Percentiles rank a stretch among this genome's conserved stretches.
Evolutionary conservation across 1,140 invertebrate species (phyloP).

Genomic region (Anagrus nilaparvatae): DNA sequence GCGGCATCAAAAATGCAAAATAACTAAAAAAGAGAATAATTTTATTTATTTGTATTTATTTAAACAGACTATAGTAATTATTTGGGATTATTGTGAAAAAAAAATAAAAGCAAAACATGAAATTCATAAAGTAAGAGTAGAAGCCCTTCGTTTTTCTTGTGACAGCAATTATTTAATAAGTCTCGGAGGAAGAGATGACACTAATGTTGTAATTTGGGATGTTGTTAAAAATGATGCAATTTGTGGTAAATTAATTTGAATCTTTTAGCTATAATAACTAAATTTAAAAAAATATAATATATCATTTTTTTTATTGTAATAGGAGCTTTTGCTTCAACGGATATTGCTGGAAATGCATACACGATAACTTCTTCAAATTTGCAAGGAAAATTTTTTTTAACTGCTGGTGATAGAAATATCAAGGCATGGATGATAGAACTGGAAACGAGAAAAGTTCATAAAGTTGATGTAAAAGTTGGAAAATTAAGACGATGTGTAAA

Average conservation of each 20-base stretch:
- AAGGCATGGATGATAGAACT: slow-evolving; percentile 68
- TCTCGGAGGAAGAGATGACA: slow-evolving; percentile 81
- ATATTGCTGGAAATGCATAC: slow-evolving; percentile 55
- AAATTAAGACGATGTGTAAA: slow-evolving; percentile 58
- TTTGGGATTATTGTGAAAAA: slow-evolving; percentile 73
- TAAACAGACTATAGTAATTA: slow-evolving; percentile 61
- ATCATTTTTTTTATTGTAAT: slow-evolving; percentile 9
- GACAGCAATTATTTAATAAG: slow-evolving; percentile 73
- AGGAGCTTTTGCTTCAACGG: slow-evolving; percentile 48
- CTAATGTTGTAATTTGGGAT: slow-evolving; percentile 68
- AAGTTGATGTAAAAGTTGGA: slow-evolving; percentile 59
- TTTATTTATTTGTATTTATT: too few relatives aligned
- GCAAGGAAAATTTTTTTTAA: slow-evolving; percentile 52
- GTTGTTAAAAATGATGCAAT: slow-evolving; percentile 51
- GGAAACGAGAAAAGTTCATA: slow-evolving; percentile 55
- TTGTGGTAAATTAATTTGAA: slow-evolving; percentile 42
- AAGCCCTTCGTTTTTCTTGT: slow-evolving; percentile 70
- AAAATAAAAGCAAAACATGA: slow-evolving; percentile 56
- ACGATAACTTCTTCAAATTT: slow-evolving; percentile 47
- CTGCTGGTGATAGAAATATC: slow-evolving; percentile 61
- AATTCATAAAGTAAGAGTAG: slow-evolving; percentile 76
- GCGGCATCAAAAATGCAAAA: too few relatives aligned
- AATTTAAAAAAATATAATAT: background rate
- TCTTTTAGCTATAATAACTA: too few relatives aligned
- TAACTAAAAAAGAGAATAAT: too few relatives aligned